Base-by-base conservation (phyloP, 2,797 vertebrate species). In the Echeneis naucrates region DNA sequence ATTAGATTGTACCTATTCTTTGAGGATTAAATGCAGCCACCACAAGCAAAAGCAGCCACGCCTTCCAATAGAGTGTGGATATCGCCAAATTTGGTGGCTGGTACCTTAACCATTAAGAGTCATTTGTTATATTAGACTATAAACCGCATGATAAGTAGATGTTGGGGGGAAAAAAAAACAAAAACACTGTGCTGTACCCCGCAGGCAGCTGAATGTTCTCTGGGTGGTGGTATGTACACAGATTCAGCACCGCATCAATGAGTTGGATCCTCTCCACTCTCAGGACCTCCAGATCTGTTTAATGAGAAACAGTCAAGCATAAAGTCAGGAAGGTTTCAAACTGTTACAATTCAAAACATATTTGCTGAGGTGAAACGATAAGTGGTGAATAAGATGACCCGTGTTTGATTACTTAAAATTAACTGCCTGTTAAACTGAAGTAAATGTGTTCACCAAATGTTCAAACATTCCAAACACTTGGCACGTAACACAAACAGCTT, bases 141-240 rank as follows among this genome's bases (percentile, higher is more conserved):
- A 60, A 75, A 75, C 61, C 19, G 6, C 12, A 17, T 6, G 51
- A 66, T 9, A 8, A 23, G 2, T 58, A 60, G 8, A 27, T 37
- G 52, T 53, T 66, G 17, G 75, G 66, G 23, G n/a, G n/a, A n/a
- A n/a, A n/a, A n/a, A n/a, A n/a, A n/a, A n/a, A n/a, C n/a, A n/a
- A 50, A 77, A 76, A 71, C 74, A 45, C 47, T 62, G 23, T 51
- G 55, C 60, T 85, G 75, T 93, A 99, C 98, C 98, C 98, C 0
- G 96, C 91, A 0, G 98, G 98, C n/a, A 99, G 95, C 92, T 98
- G 97, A 77, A 99, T 99, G 88, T 99, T 99, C 90, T 99, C 98
- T 0, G 98, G 98, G 77, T 99, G 98, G 82, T 99, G 98, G 26
- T 99, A 99, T 75, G 98, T 99, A 86, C 98, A 99, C 71, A 99